These are phyloP conservation scores for Nebria ingens DNA, from an alignment of 1,140 invertebrate species.

Conservation along the genomic window DNA sequence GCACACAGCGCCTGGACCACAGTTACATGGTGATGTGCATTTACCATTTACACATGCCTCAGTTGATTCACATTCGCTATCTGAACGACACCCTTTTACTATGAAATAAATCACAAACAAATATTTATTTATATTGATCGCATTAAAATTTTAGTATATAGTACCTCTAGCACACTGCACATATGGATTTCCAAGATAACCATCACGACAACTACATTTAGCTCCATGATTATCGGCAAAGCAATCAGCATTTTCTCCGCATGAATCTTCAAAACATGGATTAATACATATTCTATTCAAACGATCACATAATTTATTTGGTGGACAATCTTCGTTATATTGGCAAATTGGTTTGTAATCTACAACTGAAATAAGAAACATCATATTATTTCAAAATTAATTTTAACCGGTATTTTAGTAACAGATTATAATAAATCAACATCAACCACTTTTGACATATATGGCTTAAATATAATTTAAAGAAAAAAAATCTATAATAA, in stretches of 20 bases:
- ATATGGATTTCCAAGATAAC: conserved; percentile 70
- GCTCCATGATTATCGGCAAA: conserved; percentile 63
- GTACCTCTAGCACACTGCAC: conserved; percentile 54
- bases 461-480: no score
- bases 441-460: no score
- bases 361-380: conserved; percentile 43
- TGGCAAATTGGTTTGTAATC: conserved; percentile 65
- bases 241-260: conserved; percentile 76
- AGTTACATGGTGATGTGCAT: conserved; percentile 65
- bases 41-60: conserved; percentile 64
- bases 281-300: conserved; percentile 72
- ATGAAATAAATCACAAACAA: conserved; percentile 19
- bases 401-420: neutral
- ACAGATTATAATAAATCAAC: neutral
- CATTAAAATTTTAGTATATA: no score
- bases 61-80: conserved; percentile 54
- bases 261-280: conserved; percentile 71
- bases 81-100: conserved; percentile 55
- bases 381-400: no score
- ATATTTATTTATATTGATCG: neutral
- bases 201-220: conserved; percentile 64
- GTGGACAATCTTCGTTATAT: conserved; percentile 81
- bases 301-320: conserved; percentile 67
- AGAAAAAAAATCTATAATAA: no score
- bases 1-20: conserved; percentile 64